Conservation (phyloP, 2,888 invertebrate species). For the Sinhomidia bicolor region DNA sequence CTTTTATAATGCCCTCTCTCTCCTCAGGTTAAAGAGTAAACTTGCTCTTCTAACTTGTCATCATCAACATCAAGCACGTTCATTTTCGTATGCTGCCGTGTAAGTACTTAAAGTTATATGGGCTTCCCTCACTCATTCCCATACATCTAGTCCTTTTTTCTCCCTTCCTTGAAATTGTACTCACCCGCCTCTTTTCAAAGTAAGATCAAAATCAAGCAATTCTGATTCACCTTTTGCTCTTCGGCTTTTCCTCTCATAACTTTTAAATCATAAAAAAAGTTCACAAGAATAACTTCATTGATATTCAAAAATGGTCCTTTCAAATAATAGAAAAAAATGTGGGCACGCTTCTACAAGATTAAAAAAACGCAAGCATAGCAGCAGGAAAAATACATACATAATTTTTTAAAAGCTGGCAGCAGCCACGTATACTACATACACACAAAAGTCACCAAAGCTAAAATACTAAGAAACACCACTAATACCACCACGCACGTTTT, state of each 20-base stretch:
- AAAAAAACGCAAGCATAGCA: not conserved
- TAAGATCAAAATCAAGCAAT: constrained; percentile 23
- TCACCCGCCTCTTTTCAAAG: not conserved
- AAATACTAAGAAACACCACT: no score
- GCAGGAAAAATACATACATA: no score
- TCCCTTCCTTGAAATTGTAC: not conserved
- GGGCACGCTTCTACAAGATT: not conserved
- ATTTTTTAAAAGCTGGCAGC: no score
- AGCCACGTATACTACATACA: no score
- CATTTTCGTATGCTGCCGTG: no score
- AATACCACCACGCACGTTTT: not conserved
- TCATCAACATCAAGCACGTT: no score
- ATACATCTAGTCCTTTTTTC: no score
- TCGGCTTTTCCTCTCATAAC: not conserved
- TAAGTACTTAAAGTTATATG: no score
- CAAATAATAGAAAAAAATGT: constrained; percentile 7
- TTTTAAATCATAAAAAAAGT: not conserved
- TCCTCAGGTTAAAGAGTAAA: not conserved
- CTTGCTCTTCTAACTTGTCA: constrained; percentile 26
- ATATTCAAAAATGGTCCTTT: constrained; percentile 23
- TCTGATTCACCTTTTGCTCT: constrained; percentile 34
- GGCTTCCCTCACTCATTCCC: not conserved
- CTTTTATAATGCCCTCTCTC: not conserved
- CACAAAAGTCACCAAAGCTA: constrained; percentile 4
- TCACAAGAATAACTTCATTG: not conserved